Base-by-base conservation (phyloP, 1,140 invertebrate genomes). In the Lucilia sericata region DNA sequence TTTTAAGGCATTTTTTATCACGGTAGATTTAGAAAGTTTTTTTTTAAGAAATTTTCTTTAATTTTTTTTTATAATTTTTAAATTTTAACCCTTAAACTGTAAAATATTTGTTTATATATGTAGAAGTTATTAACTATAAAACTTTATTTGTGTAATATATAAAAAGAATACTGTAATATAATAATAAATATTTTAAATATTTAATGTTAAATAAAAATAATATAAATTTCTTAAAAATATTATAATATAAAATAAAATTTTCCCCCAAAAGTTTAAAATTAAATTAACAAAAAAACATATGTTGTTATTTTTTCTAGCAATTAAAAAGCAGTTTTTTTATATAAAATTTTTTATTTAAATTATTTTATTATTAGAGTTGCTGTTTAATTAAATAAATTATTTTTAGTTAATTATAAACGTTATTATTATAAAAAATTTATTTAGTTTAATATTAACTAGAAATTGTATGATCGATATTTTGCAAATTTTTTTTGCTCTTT, bases 181-280 rank as follows among this genome's bases (percentile, higher is more conserved):
- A n/a, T 60, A 60, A 60, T 21, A 70, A 70, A 70, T 70, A 70
- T 70, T 70, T 5, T 25, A 70, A 70, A 70, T 70, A 70, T 70
- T 70, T 70, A 70, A 70, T 70, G 65, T 70, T 70, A 25, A 36
- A 36, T n/a, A 13, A 36, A 76, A 76, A 76, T 17, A 10, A 36
- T 36, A 76, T 36, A 30, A 17, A 75, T 34, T 74, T 74, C 25
- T 74, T 42, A 3, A 74, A 70, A 70, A 17, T 36, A 17, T 36
- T 25, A 74, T 25, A 13, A 25, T 25, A 2, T 42, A 42, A 74
- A 74, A 74, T 25, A 74, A 74, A 21, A 12, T 25, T 74, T 30
- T 30, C 25, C 25, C 8, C 42, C 10, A 74, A 76, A 76, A 76
- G 25, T 76, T 76, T 5, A 78, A 78, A n/a, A 42, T 47, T 78